Evolutionary conservation across 2,797 vertebrate genomes (phyloP).

Genomic region (Todus mexicanus): DNA sequence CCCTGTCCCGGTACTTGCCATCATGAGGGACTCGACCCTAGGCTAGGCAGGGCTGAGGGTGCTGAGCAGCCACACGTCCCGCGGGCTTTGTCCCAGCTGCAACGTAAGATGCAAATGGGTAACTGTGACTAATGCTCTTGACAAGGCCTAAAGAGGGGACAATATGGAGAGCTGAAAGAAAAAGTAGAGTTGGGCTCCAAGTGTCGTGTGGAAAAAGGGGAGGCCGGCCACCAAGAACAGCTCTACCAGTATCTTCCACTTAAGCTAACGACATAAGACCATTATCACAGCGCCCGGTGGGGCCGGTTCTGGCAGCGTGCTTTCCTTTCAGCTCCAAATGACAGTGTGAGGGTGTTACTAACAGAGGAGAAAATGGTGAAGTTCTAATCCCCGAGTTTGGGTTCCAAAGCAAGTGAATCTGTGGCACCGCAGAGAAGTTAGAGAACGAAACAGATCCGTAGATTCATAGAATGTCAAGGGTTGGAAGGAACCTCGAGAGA

Average conservation of each 20-base stretch:
- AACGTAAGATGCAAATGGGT: neutral
- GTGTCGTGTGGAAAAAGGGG: neutral
- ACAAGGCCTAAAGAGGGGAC: neutral
- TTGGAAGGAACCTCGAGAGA: no score
- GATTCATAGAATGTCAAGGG: no score
- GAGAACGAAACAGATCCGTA: no score
- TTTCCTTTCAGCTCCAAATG: neutral
- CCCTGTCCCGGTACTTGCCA: neutral
- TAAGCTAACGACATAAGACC: neutral
- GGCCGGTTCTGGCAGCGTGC: neutral
- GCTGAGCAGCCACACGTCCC: neutral
- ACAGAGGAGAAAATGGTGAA: neutral
- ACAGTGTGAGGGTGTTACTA: neutral
- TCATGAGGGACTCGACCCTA: accelerated
- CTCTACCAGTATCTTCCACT: neutral
- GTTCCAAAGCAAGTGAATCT: neutral
- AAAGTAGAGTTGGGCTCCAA: neutral
- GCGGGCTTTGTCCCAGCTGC: neutral
- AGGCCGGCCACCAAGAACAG: neutral
- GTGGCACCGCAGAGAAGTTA: neutral
- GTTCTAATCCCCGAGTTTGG: neutral
- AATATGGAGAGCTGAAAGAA: neutral
- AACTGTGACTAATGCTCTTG: constrained; percentile 20
- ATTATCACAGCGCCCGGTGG: neutral
- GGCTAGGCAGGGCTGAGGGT: neutral